Evolutionary conservation across 1,140 invertebrate genomes (phyloP).

Genomic region (Drosophila gunungcola): DNA sequence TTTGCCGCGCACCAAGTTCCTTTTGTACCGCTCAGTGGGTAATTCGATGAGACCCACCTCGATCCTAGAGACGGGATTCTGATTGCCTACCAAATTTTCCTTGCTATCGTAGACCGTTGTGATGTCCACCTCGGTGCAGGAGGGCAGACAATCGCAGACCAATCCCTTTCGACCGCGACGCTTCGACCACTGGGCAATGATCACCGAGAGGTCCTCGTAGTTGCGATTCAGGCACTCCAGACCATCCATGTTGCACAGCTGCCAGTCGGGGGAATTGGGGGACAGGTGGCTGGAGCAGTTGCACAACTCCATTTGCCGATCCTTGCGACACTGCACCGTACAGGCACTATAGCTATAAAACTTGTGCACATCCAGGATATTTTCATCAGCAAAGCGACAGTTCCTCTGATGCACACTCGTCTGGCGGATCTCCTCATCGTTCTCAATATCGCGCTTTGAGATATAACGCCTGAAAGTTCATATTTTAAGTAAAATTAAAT

Average conservation of each 20-base stretch:
- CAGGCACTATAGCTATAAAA: slow-evolving; percentile 89
- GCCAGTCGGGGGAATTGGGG: slow-evolving; percentile 86
- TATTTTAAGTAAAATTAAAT: background rate
- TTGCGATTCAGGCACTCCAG: slow-evolving; percentile 87
- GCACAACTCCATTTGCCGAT: slow-evolving; percentile 87
- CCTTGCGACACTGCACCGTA: slow-evolving; percentile 88
- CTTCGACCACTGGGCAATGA: slow-evolving; percentile 85
- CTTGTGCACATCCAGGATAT: slow-evolving; percentile 87
- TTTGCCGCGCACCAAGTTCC: slow-evolving; percentile 87
- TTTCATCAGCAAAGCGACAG: slow-evolving; percentile 89
- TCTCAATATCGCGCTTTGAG: slow-evolving; percentile 87
- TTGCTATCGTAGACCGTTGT: slow-evolving; percentile 86
- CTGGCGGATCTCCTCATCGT: slow-evolving; percentile 86
- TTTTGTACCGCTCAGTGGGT: slow-evolving; percentile 87
- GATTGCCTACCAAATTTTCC: slow-evolving; percentile 70
- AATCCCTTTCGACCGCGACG: slow-evolving; percentile 84
- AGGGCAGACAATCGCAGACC: slow-evolving; percentile 87
- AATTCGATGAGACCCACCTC: slow-evolving; percentile 86
- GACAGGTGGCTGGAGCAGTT: slow-evolving; percentile 89
- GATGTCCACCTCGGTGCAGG: slow-evolving; percentile 88
- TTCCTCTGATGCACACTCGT: slow-evolving; percentile 86
- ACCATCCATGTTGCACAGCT: slow-evolving; percentile 87
- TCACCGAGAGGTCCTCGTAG: slow-evolving; percentile 87
- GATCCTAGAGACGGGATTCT: slow-evolving; percentile 84
- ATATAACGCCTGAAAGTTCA: slow-evolving; percentile 85